Conservation (phyloP, 2,888 invertebrate genomes). For the Tipula unca region DNA sequence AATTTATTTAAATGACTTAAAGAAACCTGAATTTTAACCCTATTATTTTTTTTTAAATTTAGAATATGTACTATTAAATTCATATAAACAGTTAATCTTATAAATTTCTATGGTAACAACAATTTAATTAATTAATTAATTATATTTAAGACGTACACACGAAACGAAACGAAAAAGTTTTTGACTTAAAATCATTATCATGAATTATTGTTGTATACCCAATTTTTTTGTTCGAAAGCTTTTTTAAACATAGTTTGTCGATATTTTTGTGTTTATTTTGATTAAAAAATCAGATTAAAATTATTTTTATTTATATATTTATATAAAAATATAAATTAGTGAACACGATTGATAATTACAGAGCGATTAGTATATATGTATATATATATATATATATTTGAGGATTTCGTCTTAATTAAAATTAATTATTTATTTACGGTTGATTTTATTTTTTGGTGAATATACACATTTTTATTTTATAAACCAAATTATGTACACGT, state of each 20-base stretch:
- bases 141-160: neutral
- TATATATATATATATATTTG: neutral
- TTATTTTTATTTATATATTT: neutral
- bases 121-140: neutral
- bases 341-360: neutral
- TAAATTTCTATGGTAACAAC: neutral
- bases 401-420: neutral
- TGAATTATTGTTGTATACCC: neutral
- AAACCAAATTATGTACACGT: neutral
- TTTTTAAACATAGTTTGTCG: neutral
- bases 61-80: neutral
- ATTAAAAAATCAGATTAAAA: neutral
- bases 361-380: neutral
- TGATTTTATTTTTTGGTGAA: neutral
- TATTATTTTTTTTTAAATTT: neutral
- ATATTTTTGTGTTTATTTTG: neutral
- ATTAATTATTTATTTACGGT: neutral
- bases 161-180: neutral
- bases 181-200: neutral
- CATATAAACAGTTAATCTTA: neutral
- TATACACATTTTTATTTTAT: too few species aligned
- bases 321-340: too few species aligned
- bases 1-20: slow-evolving; percentile 3
- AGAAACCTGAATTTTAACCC: neutral
- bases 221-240: neutral